phyloP scores from a whole-genome alignment of 2,888 invertebrate species.

The Palloptera scutellata region DNA sequence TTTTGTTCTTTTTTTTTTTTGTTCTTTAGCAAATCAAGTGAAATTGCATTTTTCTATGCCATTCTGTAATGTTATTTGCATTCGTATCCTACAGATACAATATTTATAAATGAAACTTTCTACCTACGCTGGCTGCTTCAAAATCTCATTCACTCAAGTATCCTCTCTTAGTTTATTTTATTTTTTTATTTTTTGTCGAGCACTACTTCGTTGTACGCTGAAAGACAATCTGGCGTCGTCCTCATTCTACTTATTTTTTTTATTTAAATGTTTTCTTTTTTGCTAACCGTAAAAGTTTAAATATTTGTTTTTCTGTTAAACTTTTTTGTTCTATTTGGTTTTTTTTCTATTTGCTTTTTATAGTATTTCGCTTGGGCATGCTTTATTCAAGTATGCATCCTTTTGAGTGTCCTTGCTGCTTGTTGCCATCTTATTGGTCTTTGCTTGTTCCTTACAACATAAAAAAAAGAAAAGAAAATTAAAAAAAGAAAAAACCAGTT shows the following conservation, averaged over 20 bases:
- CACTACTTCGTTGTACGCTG: background rate
- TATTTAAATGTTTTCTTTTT: background rate
- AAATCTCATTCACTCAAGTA: background rate
- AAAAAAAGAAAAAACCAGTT: conserved; percentile 28
- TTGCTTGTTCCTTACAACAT: conserved; percentile 24
- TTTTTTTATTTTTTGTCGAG: background rate
- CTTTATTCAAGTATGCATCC: conserved; percentile 8
- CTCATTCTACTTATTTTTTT: conserved; percentile 5
- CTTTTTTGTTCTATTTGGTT: conserved; percentile 1
- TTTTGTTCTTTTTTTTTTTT: conserved; percentile 21
- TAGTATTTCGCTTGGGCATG: conserved; percentile 45
- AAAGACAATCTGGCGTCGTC: background rate
- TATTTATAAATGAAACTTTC: conserved; percentile 50
- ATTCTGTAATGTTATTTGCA: conserved; percentile 50
- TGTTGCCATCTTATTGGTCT: conserved; percentile 53
- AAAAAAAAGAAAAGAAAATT: conserved; percentile 33
- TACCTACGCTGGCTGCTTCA: background rate
- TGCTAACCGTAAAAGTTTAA: conserved; percentile 7
- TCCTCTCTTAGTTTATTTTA: background rate
- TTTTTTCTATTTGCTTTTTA: background rate
- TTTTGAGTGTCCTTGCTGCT: conserved; percentile 18
- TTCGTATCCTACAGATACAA: conserved; percentile 53
- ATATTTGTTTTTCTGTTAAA: conserved; percentile 22
- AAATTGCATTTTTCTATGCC: conserved; percentile 54
- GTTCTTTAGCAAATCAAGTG: conserved; percentile 55